A percentile compares a stretch with the other conserved stretches of the same genome.
Conservation (phyloP, 2,113 vertebrate genomes). For the Microcebus jonahi region DNA sequence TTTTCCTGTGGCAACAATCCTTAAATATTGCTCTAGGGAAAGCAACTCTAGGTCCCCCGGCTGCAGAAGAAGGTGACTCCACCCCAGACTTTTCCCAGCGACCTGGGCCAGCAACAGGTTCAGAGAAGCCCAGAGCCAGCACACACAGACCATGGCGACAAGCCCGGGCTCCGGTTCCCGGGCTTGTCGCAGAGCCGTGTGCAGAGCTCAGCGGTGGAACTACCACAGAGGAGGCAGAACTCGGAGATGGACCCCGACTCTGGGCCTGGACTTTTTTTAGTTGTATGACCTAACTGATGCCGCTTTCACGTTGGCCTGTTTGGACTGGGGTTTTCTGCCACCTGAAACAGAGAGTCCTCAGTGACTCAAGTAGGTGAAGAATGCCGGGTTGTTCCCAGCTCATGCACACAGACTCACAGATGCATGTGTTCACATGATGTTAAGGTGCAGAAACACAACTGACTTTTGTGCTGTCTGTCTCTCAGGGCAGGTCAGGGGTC, state of each 20-base stretch:
- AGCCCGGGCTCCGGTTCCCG: neutral
- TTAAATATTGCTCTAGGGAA: neutral
- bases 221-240: neutral
- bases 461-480: neutral
- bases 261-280: too few relatives aligned
- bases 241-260: neutral
- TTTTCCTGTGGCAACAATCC: neutral
- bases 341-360: neutral
- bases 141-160: neutral
- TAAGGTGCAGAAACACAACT: neutral
- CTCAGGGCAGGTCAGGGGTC: too few relatives aligned
- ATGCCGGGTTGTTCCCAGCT: neutral
- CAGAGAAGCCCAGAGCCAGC: neutral
- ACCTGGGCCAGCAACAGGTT: neutral
- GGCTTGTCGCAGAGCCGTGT: neutral
- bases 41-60: neutral
- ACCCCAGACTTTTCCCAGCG: neutral
- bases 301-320: neutral
- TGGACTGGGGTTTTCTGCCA: neutral
- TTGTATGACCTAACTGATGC: neutral
- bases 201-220: neutral
- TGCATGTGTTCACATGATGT: neutral
- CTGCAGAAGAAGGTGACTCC: neutral
- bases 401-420: neutral
- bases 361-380: neutral